Conservation (phyloP, 2,113 vertebrate genomes). For the Corynorhinus townsendii region DNA sequence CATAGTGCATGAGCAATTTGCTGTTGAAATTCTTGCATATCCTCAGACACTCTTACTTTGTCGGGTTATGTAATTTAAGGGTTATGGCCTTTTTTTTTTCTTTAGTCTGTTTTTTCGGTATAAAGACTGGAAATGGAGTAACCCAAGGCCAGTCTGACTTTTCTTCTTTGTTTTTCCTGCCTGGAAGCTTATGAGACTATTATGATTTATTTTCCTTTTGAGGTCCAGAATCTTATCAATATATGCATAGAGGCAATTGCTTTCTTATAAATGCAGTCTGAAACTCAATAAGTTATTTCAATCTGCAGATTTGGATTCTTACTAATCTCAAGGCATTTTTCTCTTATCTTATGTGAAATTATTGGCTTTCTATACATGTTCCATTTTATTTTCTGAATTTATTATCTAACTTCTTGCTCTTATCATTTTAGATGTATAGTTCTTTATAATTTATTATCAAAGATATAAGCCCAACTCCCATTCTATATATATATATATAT, state of each 20-base stretch:
- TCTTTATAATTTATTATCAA: not conserved
- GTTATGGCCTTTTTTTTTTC: not conserved
- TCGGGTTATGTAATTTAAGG: not conserved
- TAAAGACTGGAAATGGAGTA: not conserved
- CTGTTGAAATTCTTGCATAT: not conserved
- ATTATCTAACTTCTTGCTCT: not conserved
- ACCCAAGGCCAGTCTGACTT: slow-evolving; percentile 51
- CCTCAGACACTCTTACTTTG: not conserved
- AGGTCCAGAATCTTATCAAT: not conserved
- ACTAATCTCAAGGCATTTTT: not conserved
- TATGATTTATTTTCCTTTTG: not conserved
- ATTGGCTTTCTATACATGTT: not conserved
- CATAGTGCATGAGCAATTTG: not conserved
- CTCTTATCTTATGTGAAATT: not conserved
- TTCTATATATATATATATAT: not conserved
- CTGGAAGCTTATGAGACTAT: not conserved
- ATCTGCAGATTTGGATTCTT: not conserved
- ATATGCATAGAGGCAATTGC: not conserved
- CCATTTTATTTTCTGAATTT: not conserved
- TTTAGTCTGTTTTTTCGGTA: not conserved
- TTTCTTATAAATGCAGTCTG: not conserved
- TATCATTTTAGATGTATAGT: not conserved
- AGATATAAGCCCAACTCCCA: not conserved
- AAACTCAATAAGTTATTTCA: not conserved
- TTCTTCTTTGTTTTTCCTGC: slow-evolving; percentile 17